Percentiles rank a stretch among this genome's conserved stretches.
These are phyloP conservation scores for Myanophis thanlyinensis DNA, from an alignment of 2,113 vertebrate species.

Conservation along the genomic window DNA sequence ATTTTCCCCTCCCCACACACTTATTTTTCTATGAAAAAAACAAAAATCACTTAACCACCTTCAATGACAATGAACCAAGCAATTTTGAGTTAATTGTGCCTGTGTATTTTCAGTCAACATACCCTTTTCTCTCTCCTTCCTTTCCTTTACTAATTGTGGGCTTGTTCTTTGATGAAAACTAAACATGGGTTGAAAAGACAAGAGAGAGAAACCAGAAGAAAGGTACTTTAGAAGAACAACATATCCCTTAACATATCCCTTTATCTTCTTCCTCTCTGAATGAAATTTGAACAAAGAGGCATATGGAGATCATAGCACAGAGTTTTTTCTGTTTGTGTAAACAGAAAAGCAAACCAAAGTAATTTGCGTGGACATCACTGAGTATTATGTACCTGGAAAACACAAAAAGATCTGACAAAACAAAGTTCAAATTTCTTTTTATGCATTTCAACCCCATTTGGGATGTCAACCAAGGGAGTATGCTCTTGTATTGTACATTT, in stretches of 20 bases:
- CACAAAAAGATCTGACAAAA: slow-evolving; percentile 43
- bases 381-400: slow-evolving; percentile 40
- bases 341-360: slow-evolving; percentile 1
- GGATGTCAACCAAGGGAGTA: slow-evolving; percentile 28
- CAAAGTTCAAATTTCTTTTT: slow-evolving; percentile 23
- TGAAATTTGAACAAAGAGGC: slow-evolving; percentile 16
- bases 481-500: not conserved
- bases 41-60: slow-evolving; percentile 18
- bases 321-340: not conserved
- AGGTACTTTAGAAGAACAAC: slow-evolving; percentile 19
- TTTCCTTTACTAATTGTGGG: not conserved
- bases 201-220: slow-evolving; percentile 30
- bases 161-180: slow-evolving; percentile 40
- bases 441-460: not conserved
- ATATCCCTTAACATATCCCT: not conserved
- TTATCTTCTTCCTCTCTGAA: not conserved
- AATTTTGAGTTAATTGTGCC: slow-evolving; percentile 36
- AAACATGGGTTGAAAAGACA: slow-evolving; percentile 56
- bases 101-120: slow-evolving; percentile 50
- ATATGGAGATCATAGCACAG: slow-evolving; percentile 17
- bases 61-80: slow-evolving; percentile 40
- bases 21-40: slow-evolving; percentile 36
- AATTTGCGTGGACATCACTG: not conserved
- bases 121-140: not conserved
- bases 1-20: slow-evolving; percentile 24